phyloP scores from a whole-genome alignment of 2,888 invertebrate genomes.

The Eledona agricola region DNA sequence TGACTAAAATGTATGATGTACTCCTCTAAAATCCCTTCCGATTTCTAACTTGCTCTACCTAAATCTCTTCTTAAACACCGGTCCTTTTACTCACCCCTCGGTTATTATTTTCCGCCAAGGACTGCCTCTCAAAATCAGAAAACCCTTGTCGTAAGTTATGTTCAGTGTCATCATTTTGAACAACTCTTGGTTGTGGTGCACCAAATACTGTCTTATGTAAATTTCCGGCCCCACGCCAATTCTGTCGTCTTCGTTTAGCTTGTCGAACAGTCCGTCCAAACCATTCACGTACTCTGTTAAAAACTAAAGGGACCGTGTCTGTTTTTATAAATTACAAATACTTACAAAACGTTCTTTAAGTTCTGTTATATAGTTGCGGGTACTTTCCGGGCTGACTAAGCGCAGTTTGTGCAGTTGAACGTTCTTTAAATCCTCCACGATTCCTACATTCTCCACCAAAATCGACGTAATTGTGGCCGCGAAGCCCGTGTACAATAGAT shows the following conservation, averaged over 20 bases:
- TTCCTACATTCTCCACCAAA: slow-evolving; percentile 49
- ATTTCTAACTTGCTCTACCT: background rate
- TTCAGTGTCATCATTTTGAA: slow-evolving; percentile 32
- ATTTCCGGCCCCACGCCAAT: slow-evolving; percentile 49
- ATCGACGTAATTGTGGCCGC: slow-evolving; percentile 57
- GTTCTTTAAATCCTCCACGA: slow-evolving; percentile 35
- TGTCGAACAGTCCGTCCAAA: slow-evolving; percentile 44
- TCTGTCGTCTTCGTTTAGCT: slow-evolving; percentile 43
- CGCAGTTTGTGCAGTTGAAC: slow-evolving; percentile 18
- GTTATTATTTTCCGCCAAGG: slow-evolving; percentile 43
- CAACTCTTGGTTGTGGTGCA: slow-evolving; percentile 28
- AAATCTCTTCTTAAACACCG: background rate
- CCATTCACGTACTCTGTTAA: slow-evolving; percentile 29
- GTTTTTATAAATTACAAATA: slow-evolving; percentile 1
- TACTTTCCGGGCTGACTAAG: slow-evolving; percentile 29
- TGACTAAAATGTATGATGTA: too few species aligned
- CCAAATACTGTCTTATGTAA: slow-evolving; percentile 43
- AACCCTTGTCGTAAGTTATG: slow-evolving; percentile 35
- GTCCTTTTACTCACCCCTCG: slow-evolving; percentile 41
- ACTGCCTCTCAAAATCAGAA: slow-evolving; percentile 39
- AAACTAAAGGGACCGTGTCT: slow-evolving; percentile 31
- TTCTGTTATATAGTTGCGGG: slow-evolving; percentile 13
- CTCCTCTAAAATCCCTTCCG: too few species aligned
- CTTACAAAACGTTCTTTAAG: slow-evolving; percentile 37
- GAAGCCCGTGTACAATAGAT: slow-evolving; percentile 56